Evolutionary conservation across 2,113 vertebrate species (phyloP), one percentile per base, ranked within the genome.

Genomic region (Aphelocoma coerulescens): DNA sequence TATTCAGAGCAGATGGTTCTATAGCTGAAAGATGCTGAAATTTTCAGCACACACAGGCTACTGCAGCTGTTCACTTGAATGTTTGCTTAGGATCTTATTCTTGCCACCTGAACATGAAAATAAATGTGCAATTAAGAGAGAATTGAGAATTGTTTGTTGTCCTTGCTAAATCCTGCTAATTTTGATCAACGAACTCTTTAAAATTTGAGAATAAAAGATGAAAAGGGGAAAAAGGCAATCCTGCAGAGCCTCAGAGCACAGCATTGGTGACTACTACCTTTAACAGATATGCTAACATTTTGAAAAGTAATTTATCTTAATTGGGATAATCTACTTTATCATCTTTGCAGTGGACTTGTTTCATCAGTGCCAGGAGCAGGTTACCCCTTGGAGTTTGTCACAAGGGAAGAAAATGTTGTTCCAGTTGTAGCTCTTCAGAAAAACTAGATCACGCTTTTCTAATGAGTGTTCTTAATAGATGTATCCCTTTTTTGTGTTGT

Each of bases 11-110:
- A 98, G 97, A 98, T 98, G 97, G 97, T 96, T 97, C 92, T 97
- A 59, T 98, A 96, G 93, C 95, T 97, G 96, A 97, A 86, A 96
- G 96, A 94, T 94, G 92, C 91, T 97, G 78, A 96, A 96, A 97
- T 98, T 97, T 62, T 97, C 96, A 96, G 96, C 21, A 11, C 80
- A 95, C 91, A 94, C 89, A 97, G 97, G 96, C 96, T 98, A 93
- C 94, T 98, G 96, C 97, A 98, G 97, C 97, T 98, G 97, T 98
- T 98, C 97, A 97, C 96, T 98, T 97, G 95, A 98, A 91, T 97
- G 94, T 96, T 98, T 97, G 96, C 97, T 97, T 97, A 96, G 93
- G 85, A 96, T 97, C 79, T 94, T 46, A 90, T 98, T 97, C 93
- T 97, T 98, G 96, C 97, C 96, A 98, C 97, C 97, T 98, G 95